A percentile compares a stretch with the other conserved stretches of the same genome.
Evolutionary conservation across 2,888 invertebrate genomes (phyloP).

Genomic region (Zele albiditarsus): DNA sequence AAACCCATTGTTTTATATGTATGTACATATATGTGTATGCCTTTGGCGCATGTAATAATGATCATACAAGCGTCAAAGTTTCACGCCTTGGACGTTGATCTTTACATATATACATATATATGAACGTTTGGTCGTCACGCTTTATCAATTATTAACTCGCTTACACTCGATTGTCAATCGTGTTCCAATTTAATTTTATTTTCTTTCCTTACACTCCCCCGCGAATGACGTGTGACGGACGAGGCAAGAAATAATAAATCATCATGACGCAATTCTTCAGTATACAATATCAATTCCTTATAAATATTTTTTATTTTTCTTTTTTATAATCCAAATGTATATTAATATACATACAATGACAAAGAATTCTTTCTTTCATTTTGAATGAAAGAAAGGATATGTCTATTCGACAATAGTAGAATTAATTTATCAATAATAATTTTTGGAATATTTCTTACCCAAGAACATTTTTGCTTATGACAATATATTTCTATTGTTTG

Average conservation of each 20-base stretch:
- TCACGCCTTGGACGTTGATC: slow-evolving; percentile 39
- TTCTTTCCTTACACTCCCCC: not conserved
- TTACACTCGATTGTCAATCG: slow-evolving; percentile 24
- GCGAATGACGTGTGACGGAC: not conserved
- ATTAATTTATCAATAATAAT: not conserved
- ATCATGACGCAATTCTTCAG: not conserved
- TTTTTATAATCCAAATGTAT: not conserved
- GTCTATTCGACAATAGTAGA: not conserved
- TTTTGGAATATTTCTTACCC: too few relatives aligned
- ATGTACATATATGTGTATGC: slow-evolving; percentile 1
- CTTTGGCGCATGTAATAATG: slow-evolving; percentile 19
- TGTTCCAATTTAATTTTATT: slow-evolving; percentile 22
- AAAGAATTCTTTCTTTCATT: too few relatives aligned
- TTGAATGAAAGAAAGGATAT: not conserved
- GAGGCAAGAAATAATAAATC: not conserved
- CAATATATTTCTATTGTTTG: too few relatives aligned
- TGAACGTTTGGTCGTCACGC: slow-evolving; percentile 33
- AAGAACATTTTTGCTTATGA: too few relatives aligned
- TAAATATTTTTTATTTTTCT: not conserved
- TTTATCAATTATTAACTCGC: slow-evolving; percentile 22
- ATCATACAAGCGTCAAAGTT: slow-evolving; percentile 45
- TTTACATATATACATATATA: not conserved
- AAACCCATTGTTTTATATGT: slow-evolving; percentile 19
- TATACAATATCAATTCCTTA: not conserved
- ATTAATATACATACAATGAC: too few relatives aligned